Percentiles rank a stretch among this genome's conserved stretches.
phyloP scores from a whole-genome alignment of 2,888 invertebrate genomes.

The Ectemnius continuus region DNA sequence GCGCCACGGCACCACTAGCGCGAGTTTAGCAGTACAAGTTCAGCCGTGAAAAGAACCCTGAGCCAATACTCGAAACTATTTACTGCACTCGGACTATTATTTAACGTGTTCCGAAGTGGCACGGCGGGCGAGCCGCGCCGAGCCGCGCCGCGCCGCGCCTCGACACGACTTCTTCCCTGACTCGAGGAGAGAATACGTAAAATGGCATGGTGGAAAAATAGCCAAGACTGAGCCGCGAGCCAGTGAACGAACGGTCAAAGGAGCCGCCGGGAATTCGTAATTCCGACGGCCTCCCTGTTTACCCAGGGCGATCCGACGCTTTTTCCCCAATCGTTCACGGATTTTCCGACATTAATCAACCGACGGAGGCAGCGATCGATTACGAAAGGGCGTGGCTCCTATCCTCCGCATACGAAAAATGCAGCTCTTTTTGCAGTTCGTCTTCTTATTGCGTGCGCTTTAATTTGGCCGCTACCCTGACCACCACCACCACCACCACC shows the following conservation, averaged over 20 bases:
- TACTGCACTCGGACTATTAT: conserved; percentile 17
- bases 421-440: neutral
- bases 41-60: neutral
- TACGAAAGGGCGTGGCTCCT: conserved; percentile 34
- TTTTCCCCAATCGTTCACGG: conserved; percentile 33
- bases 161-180: neutral
- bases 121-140: too few species aligned
- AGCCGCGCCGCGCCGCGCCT: neutral
- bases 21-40: conserved; percentile 4
- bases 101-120: conserved; percentile 19
- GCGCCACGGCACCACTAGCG: neutral
- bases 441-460: conserved; percentile 1
- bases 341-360: conserved; percentile 43
- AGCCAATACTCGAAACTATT: conserved; percentile 24
- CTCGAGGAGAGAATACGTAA: neutral
- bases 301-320: conserved; percentile 15
- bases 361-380: conserved; percentile 35
- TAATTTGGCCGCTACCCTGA: neutral
- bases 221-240: neutral
- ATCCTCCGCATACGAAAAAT: conserved; percentile 6
- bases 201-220: conserved; percentile 12
- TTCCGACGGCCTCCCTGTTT: conserved; percentile 14
- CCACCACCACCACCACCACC: too few species aligned
- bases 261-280: conserved; percentile 31
- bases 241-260: conserved; percentile 1